phyloP scores from a whole-genome alignment of 2,113 vertebrate genomes.

The Hippocampus mohnikei region DNA sequence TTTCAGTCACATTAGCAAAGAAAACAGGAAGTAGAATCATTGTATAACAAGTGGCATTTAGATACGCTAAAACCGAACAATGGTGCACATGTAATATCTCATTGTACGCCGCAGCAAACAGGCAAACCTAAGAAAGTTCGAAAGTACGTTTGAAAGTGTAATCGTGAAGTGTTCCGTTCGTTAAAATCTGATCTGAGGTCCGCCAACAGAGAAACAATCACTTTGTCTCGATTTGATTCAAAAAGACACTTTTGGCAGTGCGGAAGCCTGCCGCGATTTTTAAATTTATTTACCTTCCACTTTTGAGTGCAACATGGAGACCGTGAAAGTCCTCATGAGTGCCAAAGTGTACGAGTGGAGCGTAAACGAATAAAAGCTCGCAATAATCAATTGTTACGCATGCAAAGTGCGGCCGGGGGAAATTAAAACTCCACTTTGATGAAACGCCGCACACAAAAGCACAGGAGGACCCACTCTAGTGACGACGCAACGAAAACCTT shows the following conservation, averaged over 20 bases:
- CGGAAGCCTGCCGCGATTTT: constrained; percentile 19
- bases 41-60: no score
- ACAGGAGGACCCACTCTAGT: neutral
- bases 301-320: constrained; percentile 23
- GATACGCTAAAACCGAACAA: no score
- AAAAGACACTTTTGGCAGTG: neutral
- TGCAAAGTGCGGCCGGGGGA: constrained; percentile 31
- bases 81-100: no score
- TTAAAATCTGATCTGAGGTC: no score
- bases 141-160: no score
- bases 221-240: neutral
- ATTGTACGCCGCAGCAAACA: no score
- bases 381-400: constrained; percentile 20
- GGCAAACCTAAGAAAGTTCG: no score
- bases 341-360: constrained; percentile 20
- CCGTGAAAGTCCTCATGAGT: constrained; percentile 22
- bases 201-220: no score
- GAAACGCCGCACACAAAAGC: neutral
- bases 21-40: neutral
- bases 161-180: no score
- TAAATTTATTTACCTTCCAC: constrained; percentile 20
- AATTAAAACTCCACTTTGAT: constrained; percentile 35
- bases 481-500: neutral
- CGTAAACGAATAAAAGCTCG: constrained; percentile 15
- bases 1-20: neutral